Evolutionary conservation across 2,113 vertebrate genomes (phyloP).

Genomic region (Mormyrus iriodes): DNA sequence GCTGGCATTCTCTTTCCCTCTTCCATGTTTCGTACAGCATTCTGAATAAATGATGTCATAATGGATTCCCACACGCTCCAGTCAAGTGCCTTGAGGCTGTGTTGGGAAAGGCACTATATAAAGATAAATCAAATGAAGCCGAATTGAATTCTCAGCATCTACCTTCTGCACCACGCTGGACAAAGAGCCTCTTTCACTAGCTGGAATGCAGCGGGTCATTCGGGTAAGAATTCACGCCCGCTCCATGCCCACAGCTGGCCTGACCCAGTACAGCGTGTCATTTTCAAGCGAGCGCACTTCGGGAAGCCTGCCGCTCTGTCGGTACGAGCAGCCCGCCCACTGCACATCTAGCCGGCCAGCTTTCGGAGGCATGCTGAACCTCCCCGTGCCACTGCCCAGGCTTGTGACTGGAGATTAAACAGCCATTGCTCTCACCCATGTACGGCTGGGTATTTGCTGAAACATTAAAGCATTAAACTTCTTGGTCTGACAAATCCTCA

Average conservation of each 20-base stretch:
- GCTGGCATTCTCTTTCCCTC: background rate
- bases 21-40: background rate
- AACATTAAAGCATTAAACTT: background rate
- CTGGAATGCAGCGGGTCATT: background rate
- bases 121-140: background rate
- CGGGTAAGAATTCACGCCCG: background rate
- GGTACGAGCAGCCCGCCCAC: background rate
- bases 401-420: background rate
- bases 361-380: background rate
- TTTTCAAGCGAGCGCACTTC: background rate
- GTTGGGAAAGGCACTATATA: background rate
- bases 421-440: background rate
- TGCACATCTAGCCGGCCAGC: background rate
- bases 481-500: background rate
- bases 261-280: background rate
- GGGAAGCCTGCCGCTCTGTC: background rate
- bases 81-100: background rate
- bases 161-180: background rate
- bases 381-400: background rate
- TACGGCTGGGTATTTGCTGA: background rate
- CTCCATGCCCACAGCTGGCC: background rate
- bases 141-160: background rate
- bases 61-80: background rate
- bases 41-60: background rate
- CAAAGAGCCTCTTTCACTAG: background rate